Evolutionary conservation across 2,797 vertebrate species (phyloP).

Genomic region (Myoxocephalus aenaeus): DNA sequence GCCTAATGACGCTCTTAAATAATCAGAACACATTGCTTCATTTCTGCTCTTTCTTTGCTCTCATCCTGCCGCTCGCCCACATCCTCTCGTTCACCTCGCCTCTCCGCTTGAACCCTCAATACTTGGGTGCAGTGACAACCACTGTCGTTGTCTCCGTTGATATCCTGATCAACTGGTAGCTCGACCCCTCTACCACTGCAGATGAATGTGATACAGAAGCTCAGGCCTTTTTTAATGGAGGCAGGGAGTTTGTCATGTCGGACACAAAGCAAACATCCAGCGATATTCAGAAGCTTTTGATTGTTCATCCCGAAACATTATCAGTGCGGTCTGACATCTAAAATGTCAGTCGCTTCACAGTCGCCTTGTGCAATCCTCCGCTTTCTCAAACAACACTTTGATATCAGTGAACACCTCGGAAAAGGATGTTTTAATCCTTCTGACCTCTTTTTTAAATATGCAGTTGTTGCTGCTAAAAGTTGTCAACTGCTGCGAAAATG

Average conservation of each 20-base stretch:
- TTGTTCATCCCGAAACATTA: slow-evolving; percentile 25
- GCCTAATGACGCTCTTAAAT: slow-evolving; percentile 37
- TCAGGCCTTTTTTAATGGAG: neutral
- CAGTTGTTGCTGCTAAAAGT: slow-evolving; percentile 36
- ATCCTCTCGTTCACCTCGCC: neutral
- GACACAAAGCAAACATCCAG: slow-evolving; percentile 3
- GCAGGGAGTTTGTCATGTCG: slow-evolving; percentile 4
- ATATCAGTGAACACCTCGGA: slow-evolving; percentile 44
- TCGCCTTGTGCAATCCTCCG: slow-evolving; percentile 23
- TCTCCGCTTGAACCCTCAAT: slow-evolving; percentile 1
- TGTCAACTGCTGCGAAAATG: slow-evolving; percentile 51
- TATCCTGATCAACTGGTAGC: slow-evolving; percentile 18
- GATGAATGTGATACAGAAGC: neutral
- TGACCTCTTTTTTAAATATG: slow-evolving; percentile 38
- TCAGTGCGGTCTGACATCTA: slow-evolving; percentile 23
- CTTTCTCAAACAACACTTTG: slow-evolving; percentile 42
- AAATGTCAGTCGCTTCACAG: slow-evolving; percentile 29
- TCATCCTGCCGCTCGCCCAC: slow-evolving; percentile 1
- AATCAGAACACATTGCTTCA: slow-evolving; percentile 25
- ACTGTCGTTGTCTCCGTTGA: neutral
- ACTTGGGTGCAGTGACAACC: neutral
- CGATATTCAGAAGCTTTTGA: slow-evolving; percentile 24
- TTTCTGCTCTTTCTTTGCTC: slow-evolving; percentile 26
- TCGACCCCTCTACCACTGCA: neutral
- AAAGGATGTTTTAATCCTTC: slow-evolving; percentile 19